Base-by-base conservation (phyloP, 2,888 invertebrate genomes). In the Ornithoptera priamus region DNA sequence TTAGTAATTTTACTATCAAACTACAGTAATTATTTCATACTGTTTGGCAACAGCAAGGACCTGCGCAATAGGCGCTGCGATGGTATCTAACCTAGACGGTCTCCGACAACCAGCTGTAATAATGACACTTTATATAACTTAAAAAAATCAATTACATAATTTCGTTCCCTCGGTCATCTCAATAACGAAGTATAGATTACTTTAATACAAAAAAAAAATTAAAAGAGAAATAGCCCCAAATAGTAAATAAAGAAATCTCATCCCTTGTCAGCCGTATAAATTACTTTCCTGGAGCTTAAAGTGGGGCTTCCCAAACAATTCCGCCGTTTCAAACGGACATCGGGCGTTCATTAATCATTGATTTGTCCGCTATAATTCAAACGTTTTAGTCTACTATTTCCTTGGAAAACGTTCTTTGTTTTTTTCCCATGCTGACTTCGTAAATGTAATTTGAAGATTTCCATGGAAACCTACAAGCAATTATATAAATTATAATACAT, bases 321-420 rank as follows among this genome's bases (percentile, higher is more conserved):
- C 63, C 66, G 63, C 39, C 59, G 22, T 67, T 70, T 15, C 70
- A 53, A 66, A 70, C 58, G 50, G 59, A 63, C 59, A 60, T 63
- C 53, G 58, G 57, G 22, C 62, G 36, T 36, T 62, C 65, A 66
- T 69, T 69, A 69, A 65, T 69, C 66, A 70, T 63, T 67, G 62
- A 70, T 70, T 62, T 70, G 69, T 53, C 62, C 66, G 58, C 66
- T 50, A 66, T 70, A 65, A 66, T 70, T 66, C 65, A 69, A 65
- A 42, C 65, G 46, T 30, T 69, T 57, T 56, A 65, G 65, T 57
- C 61, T 61, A 61, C 46, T 39, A 64, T 57, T 65, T 46, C 62
- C 30, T 65, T 69, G 46, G 42, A 59, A 24, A 39, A 68, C 12
- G 0, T 30, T 58, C 57, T 69, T 57, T 39, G 22, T 65, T 63